A percentile compares a stretch with the other conserved stretches of the same genome.
phyloP scores from a whole-genome alignment of 37 sponge, comb jelly and placozoan genomes.

The Cladorhizidae sp. region DNA sequence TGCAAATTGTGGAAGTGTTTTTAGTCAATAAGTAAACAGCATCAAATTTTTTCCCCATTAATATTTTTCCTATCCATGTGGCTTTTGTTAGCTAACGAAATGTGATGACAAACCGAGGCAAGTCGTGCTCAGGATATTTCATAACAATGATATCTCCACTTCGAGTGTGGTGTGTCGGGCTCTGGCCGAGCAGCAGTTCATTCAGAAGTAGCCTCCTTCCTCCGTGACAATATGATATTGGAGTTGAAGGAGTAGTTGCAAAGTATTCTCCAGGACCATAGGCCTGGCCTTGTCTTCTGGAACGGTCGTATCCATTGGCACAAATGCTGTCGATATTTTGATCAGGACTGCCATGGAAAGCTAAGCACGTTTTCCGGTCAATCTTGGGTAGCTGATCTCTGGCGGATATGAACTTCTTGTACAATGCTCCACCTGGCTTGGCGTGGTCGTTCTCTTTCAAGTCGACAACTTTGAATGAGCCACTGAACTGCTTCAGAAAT shows the following conservation, averaged over 20 bases:
- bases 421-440: constrained; percentile 69
- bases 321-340: constrained; percentile 74
- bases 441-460: constrained; percentile 74
- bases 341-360: constrained; percentile 80
- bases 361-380: constrained; percentile 71
- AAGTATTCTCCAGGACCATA: constrained; percentile 87
- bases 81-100: constrained; percentile 9
- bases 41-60: too few species aligned
- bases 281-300: constrained; percentile 58
- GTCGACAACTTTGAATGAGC: constrained; percentile 36
- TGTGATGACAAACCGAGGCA: constrained; percentile 77
- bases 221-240: constrained; percentile 57
- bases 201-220: constrained; percentile 82
- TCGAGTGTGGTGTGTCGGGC: constrained; percentile 66
- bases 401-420: constrained; percentile 50
- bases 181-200: constrained; percentile 75
- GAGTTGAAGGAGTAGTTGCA: constrained; percentile 54
- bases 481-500: constrained; percentile 52
- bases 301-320: constrained; percentile 70
- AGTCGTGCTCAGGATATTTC: constrained; percentile 82
- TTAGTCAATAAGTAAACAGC: too few species aligned
- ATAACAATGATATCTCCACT: constrained; percentile 75
- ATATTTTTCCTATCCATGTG: too few species aligned
- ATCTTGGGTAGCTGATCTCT: constrained; percentile 29
- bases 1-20: too few species aligned